A percentile compares a stretch with the other conserved stretches of the same genome.
phyloP scores from a whole-genome alignment of 2,113 vertebrate species.

The Nycticorax nycticorax region DNA sequence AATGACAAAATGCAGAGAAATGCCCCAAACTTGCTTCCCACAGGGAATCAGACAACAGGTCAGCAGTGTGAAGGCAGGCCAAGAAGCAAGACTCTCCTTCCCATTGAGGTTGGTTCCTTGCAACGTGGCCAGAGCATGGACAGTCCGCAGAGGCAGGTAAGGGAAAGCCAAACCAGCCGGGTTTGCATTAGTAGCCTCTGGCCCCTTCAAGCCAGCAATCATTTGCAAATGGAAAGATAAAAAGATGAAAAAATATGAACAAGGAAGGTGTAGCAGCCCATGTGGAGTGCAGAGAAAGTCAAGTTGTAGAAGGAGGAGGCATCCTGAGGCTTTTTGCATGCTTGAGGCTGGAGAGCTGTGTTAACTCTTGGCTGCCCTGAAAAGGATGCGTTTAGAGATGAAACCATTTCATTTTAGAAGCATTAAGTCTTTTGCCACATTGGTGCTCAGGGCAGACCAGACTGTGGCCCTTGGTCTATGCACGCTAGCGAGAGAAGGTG shows the following conservation, averaged over 20 bases:
- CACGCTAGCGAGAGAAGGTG: neutral
- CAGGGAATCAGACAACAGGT: neutral
- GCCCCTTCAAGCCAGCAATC: neutral
- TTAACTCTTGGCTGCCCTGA: neutral
- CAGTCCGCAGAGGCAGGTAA: neutral
- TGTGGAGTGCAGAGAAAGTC: neutral
- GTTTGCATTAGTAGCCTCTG: neutral
- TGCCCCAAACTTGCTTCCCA: neutral
- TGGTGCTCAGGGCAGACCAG: neutral
- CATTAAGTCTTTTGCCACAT: neutral
- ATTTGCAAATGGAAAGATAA: neutral
- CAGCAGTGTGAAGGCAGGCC: neutral
- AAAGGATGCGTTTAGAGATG: neutral
- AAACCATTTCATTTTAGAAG: neutral
- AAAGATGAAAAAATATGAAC: neutral
- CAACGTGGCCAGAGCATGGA: fast-evolving
- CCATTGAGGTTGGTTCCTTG: neutral
- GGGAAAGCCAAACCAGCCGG: neutral
- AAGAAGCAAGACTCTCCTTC: neutral
- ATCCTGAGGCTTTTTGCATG: neutral
- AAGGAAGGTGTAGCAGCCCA: neutral
- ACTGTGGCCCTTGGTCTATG: neutral
- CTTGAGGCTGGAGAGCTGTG: neutral
- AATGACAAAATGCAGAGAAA: neutral
- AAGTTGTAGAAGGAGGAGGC: neutral